phyloP scores from a whole-genome alignment of 2,113 vertebrate genomes.

The Aldabrachelys gigantea region DNA sequence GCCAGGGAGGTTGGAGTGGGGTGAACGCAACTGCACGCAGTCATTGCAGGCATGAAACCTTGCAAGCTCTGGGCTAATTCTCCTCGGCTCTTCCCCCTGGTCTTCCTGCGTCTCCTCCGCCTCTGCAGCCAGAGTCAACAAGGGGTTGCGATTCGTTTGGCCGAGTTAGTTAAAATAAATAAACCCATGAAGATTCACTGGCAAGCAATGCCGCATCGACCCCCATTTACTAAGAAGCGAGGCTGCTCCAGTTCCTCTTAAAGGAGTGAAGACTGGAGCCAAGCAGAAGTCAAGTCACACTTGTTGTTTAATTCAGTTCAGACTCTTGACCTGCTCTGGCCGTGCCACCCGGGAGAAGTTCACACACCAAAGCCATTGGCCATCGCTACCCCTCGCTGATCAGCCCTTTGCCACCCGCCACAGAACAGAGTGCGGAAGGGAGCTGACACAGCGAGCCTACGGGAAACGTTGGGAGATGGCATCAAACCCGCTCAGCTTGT shows the following conservation, averaged over 20 bases:
- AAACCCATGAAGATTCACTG: conserved; percentile 41
- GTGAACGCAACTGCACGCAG: background rate
- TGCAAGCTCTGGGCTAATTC: background rate
- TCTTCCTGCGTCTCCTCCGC: background rate
- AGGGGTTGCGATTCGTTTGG: conserved; percentile 41
- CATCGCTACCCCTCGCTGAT: background rate
- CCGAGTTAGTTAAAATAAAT: conserved; percentile 52
- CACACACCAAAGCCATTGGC: background rate
- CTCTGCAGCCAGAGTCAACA: conserved; percentile 38
- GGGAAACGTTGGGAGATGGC: background rate
- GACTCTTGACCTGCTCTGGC: background rate
- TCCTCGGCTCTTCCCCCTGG: background rate
- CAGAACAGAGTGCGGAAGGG: background rate
- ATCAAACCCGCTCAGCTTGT: background rate
- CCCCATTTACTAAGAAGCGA: background rate
- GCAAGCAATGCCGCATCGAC: conserved; percentile 41
- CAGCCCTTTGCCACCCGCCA: background rate
- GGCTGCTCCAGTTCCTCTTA: background rate
- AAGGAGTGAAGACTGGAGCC: background rate
- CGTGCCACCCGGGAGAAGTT: background rate
- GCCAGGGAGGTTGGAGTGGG: background rate
- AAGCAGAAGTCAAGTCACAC: background rate
- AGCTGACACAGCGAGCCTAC: background rate
- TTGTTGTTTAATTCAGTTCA: too few relatives aligned
- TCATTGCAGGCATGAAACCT: background rate